Conservation (phyloP, 2,797 vertebrate species). For the Avahi laniger region DNA sequence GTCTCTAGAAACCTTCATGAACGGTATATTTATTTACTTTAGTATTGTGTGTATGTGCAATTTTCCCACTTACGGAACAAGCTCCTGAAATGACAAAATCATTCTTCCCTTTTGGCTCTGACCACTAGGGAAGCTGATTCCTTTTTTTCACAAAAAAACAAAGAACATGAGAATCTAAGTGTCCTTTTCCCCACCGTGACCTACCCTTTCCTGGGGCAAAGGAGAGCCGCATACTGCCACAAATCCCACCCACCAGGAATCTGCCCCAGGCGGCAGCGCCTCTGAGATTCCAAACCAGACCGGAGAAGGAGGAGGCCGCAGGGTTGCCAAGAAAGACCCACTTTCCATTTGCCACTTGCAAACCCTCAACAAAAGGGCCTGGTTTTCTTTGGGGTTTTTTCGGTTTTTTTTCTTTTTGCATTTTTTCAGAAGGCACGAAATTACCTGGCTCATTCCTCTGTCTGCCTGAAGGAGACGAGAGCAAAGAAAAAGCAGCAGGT, state of each 20-base stretch:
- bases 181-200: neutral
- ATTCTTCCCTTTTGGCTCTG: neutral
- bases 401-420: neutral
- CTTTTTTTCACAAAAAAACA: neutral
- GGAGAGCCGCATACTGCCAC: neutral
- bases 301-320: neutral
- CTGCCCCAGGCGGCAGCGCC: fast-evolving
- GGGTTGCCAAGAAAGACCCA: no score
- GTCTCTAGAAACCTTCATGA: neutral
- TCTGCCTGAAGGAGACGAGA: neutral
- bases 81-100: neutral
- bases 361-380: neutral
- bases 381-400: neutral
- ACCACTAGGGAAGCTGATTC: neutral
- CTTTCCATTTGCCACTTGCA: neutral
- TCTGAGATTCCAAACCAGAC: neutral
- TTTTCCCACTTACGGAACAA: neutral
- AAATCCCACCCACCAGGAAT: neutral
- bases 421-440: neutral
- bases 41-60: fast-evolving
- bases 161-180: neutral
- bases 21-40: no score
- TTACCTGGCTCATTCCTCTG: neutral
- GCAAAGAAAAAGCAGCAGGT: neutral
- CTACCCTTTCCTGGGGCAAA: neutral